phyloP scores from a whole-genome alignment of 2,797 vertebrate genomes.

The Brotula barbata region DNA sequence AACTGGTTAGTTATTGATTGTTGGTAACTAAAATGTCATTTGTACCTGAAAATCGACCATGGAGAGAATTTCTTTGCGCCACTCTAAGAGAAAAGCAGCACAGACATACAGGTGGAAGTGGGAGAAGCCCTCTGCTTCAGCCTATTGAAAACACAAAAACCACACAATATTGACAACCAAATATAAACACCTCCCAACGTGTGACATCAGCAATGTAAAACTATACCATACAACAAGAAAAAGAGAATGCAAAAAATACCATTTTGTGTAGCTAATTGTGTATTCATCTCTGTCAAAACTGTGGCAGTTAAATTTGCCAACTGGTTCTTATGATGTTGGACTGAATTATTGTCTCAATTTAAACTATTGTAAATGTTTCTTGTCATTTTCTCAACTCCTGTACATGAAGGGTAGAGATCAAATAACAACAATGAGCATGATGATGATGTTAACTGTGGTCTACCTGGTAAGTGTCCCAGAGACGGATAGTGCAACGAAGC shows the following conservation, averaged over 20 bases:
- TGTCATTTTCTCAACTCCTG: too few relatives aligned
- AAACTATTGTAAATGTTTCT: too few relatives aligned
- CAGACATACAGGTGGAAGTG: conserved; percentile 98
- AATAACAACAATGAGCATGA: not conserved
- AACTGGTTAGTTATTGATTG: not conserved
- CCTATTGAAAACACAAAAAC: conserved; percentile 71
- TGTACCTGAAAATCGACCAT: conserved; percentile 96
- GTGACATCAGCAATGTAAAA: not conserved
- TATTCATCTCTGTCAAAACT: too few relatives aligned
- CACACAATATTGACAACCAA: not conserved
- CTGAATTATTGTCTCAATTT: too few relatives aligned
- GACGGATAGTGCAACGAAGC: conserved; percentile 94
- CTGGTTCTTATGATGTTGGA: too few relatives aligned
- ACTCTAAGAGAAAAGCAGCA: conserved; percentile 97
- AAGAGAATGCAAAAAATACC: too few relatives aligned
- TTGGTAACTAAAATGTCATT: not conserved
- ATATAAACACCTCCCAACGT: not conserved
- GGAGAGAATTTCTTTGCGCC: conserved; percentile 97
- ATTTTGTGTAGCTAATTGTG: too few relatives aligned
- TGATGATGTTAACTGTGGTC: not conserved
- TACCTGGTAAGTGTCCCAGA: conserved; percentile 99
- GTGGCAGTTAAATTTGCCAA: too few relatives aligned
- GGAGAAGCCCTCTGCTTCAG: conserved; percentile 96
- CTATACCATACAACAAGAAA: too few relatives aligned
- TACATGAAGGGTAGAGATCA: too few relatives aligned